Percentiles rank a stretch among this genome's conserved stretches.
Conservation (phyloP, 2,888 invertebrate genomes). For the Tethea ocularis region DNA sequence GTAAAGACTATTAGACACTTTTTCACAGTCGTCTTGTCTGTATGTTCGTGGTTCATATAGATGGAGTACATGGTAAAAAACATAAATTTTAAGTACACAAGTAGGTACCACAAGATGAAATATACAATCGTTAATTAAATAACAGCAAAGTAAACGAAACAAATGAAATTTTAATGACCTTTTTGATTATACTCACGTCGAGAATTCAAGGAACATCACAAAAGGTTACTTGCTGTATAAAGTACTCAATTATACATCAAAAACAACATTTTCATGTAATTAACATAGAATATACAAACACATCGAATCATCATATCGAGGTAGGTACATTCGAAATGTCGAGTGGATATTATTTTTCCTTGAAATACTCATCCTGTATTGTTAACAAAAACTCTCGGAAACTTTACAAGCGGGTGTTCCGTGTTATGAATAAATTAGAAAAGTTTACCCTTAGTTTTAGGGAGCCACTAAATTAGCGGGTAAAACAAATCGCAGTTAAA, state of each 20-base stretch:
- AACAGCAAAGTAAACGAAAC: no score
- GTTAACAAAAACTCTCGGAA: slow-evolving; percentile 67
- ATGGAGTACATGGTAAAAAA: no score
- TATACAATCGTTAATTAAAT: no score
- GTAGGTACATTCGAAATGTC: slow-evolving; percentile 11
- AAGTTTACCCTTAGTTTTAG: slow-evolving; percentile 55
- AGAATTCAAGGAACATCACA: neutral
- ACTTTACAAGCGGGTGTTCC: slow-evolving; percentile 67
- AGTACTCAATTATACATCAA: neutral
- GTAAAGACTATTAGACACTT: no score
- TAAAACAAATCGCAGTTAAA: no score
- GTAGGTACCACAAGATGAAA: no score
- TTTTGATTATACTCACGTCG: neutral
- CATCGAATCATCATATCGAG: neutral
- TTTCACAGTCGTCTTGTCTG: no score
- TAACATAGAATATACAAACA: slow-evolving; percentile 1
- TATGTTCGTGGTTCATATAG: no score
- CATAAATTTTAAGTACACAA: no score
- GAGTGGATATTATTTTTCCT: slow-evolving; percentile 50
- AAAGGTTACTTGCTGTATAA: neutral
- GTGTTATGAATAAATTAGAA: slow-evolving; percentile 82
- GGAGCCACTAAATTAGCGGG: slow-evolving; percentile 30
- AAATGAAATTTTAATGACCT: no score
- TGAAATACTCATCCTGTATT: slow-evolving; percentile 68
- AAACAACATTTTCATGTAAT: neutral